These are phyloP conservation scores for Caenorhabditis sinica DNA, from an alignment of 2,888 invertebrate species.

Conservation along the genomic window DNA sequence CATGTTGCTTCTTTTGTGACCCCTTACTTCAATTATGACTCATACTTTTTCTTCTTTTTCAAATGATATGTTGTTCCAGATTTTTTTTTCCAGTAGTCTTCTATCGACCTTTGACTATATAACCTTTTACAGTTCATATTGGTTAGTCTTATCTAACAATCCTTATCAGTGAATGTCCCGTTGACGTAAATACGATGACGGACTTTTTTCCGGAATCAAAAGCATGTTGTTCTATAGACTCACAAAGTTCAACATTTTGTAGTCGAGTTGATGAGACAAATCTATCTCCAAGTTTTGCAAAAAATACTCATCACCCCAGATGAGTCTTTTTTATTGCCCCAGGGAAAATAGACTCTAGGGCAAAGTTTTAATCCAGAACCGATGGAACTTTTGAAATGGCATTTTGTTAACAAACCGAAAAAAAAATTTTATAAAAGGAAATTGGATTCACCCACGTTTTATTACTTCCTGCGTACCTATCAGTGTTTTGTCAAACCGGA, in stretches of 20 bases:
- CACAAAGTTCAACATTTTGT: not conserved
- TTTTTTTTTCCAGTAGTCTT: not conserved
- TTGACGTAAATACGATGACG: conserved; percentile 1
- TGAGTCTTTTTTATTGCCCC: too few relatives aligned
- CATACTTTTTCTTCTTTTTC: conserved; percentile 13
- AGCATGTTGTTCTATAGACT: conserved; percentile 7
- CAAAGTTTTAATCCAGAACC: not conserved
- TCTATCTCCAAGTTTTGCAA: too few relatives aligned
- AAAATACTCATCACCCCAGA: too few relatives aligned
- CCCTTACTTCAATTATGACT: conserved; percentile 20
- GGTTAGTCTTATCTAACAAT: not conserved
- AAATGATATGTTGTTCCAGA: not conserved
- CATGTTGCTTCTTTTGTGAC: conserved; percentile 24
- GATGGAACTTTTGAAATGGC: not conserved
- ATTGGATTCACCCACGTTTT: not conserved
- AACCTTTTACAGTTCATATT: not conserved
- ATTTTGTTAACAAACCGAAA: conserved; percentile 1
- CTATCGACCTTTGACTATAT: conserved; percentile 2
- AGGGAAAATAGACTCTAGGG: not conserved
- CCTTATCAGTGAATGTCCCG: conserved; percentile 1
- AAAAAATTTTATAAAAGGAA: conserved; percentile 10
- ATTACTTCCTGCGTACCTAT: not conserved
- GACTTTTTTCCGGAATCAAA: conserved; percentile 18
- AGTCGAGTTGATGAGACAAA: too few relatives aligned
- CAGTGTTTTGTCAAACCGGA: conserved; percentile 5